phyloP scores from a whole-genome alignment of 1,140 invertebrate species.

The Megalopta genalis region DNA sequence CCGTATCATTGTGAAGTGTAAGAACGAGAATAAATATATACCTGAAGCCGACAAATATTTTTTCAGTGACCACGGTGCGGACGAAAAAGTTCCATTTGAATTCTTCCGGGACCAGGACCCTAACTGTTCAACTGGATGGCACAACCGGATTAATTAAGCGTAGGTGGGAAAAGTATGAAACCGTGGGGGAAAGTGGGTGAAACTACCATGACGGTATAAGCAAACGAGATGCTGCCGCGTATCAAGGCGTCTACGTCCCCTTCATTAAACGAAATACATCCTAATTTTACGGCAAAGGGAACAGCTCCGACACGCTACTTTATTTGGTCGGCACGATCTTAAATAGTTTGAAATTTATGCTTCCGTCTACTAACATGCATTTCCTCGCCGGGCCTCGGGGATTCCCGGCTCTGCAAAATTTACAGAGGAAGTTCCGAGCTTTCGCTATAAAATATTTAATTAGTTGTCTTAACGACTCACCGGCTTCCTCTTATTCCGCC shows the following conservation, averaged over 20 bases:
- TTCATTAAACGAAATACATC: conserved; percentile 1
- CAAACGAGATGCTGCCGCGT: neutral
- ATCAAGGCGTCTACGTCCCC: neutral
- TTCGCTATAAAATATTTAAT: conserved; percentile 66
- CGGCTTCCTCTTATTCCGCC: conserved; percentile 39
- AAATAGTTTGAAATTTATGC: conserved; percentile 65
- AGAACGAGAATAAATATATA: too few species aligned
- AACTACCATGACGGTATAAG: neutral
- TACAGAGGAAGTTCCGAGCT: conserved; percentile 58
- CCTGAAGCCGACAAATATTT: neutral
- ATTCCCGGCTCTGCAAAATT: conserved; percentile 52
- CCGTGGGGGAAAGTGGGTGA: neutral
- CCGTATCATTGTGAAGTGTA: too few species aligned
- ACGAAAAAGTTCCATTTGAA: neutral
- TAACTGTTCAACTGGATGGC: neutral
- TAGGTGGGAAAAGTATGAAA: neutral
- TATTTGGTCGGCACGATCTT: conserved; percentile 2
- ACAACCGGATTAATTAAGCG: neutral
- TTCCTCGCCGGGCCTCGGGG: conserved; percentile 36
- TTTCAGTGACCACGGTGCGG: neutral
- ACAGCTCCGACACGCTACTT: conserved; percentile 14
- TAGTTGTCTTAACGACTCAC: conserved; percentile 62
- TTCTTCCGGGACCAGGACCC: neutral
- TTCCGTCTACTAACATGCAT: conserved; percentile 45
- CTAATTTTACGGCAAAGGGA: neutral